Evolutionary conservation across 2,797 vertebrate species (phyloP), one percentile per base, ranked within the genome.

Genomic region (Tauraco hartlaubi): DNA sequence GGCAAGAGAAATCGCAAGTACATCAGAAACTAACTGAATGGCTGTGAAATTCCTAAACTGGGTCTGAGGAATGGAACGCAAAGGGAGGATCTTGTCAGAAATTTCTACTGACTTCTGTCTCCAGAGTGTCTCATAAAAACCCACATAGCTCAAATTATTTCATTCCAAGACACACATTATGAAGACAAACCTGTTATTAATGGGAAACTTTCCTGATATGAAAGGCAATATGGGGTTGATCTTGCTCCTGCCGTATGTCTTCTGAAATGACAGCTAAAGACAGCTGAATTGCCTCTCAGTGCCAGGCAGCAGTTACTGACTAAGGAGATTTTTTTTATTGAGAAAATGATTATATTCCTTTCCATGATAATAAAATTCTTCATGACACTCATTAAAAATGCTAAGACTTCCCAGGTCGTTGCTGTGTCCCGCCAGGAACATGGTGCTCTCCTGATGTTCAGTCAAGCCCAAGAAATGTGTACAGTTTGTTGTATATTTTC

Each of bases 121-220:
- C 73, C 48, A 15, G 44, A 62, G 37, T 62, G 54, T 58, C 49
- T 96, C 67, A 83, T 80, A 69, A 87, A 85, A 61, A 18, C 33
- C 31, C 49, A 76, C 15, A 82, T 28, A 89, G 37, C 37, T 87
- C 56, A 85, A 71, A 93, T 89, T 58, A 75, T 66, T 90, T 92
- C 43, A 72, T 58, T 91, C 49, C 75, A 85, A 61, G 75, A 51
- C 46, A 80, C n/a, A 72, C 68, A 69, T 88, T 85, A 81, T 37
- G 64, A 88, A 95, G 85, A 91, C 54, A 96, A 93, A 88, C 54
- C 56, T 85, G 49, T 83, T 89, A 92, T 77, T 89, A 96, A 77
- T 74, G 81, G 41, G 41, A 71, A 92, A 52, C 19, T 76, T 79
- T 80, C 61, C 78, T 92, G 85, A 92, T 92, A 85, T 39, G 86